Base-by-base conservation (phyloP, 2,113 vertebrate genomes). In the Amphiprion percula region DNA sequence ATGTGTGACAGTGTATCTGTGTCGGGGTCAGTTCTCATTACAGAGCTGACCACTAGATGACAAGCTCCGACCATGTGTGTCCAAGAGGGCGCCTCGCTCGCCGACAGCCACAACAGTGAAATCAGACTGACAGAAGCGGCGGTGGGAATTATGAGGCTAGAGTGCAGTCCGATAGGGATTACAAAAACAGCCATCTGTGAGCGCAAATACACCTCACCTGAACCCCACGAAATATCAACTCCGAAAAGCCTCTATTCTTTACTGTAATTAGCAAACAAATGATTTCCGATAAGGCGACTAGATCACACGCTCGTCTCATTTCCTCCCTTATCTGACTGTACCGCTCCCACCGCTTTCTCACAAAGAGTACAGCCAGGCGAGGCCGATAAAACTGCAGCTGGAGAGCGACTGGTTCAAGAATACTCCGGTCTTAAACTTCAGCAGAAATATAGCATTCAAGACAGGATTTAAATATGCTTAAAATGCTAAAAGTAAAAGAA, bases 21-120 rank as follows among this genome's bases (percentile, higher is more conserved):
- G 83, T 83, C 74, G 74, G 85, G 77, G 87, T 89, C 84, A 77
- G 63, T 72, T 75, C 82, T 89, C 69, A 85, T 88, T 88, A 89
- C 68, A 70, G 58, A 21, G 63, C 54, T 10, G 64, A 47, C 23
- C 46, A 52, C 37, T 53, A 33, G 64, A 67, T 73, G 55, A 47
- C 24, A 41, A 65, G 61, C 41, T 59, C 21, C 28, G 68, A 69
- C 37, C 61, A 16, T 69, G 77, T 77, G 77, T 79, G 72, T 26
- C 11, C 50, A 64, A 37, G 64, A 28, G 76, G 69, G 47, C 47
- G 82, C 65, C 59, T 70, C 12, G 1, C 59, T 70, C 12, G 1
- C 15, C 44, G 60, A 67, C n/a, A 61, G 12, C 10, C 47, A 59
- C 65, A 76, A 79, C 71, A 79, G 74, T 49, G 47, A 56, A 79